These are phyloP conservation scores for Dorcus hopei DNA, from an alignment of 2,888 invertebrate species.

Conservation along the genomic window DNA sequence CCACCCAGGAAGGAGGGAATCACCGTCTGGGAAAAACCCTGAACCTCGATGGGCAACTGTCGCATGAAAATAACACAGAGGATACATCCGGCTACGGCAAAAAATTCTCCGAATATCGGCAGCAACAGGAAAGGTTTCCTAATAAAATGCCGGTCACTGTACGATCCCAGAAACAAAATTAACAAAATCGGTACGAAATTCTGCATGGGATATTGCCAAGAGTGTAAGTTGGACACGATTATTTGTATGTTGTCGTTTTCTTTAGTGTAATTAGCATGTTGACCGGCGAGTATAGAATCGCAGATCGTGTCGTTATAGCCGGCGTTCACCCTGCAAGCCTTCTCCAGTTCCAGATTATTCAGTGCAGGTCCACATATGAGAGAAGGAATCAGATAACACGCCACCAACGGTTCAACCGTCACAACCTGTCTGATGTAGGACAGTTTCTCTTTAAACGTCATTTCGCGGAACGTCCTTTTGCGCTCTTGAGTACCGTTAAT, in stretches of 20 bases:
- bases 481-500: not conserved
- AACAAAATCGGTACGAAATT: constrained; percentile 42
- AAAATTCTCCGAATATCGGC: constrained; percentile 44
- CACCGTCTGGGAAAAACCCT: constrained; percentile 55
- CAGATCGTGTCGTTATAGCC: constrained; percentile 53
- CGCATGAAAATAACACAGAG: constrained; percentile 55
- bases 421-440: constrained; percentile 35
- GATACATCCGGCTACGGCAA: constrained; percentile 53
- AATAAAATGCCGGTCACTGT: constrained; percentile 45
- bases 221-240: constrained; percentile 49
- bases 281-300: constrained; percentile 42
- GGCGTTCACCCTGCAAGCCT: constrained; percentile 56
- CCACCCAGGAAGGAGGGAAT: constrained; percentile 60
- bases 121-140: constrained; percentile 46
- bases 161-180: constrained; percentile 45
- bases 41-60: constrained; percentile 54
- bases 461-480: constrained; percentile 18
- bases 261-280: constrained; percentile 36
- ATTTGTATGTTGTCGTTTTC: constrained; percentile 50
- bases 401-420: constrained; percentile 45
- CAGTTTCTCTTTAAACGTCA: constrained; percentile 23
- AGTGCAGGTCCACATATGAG: constrained; percentile 48
- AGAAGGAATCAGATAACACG: constrained; percentile 38
- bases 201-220: constrained; percentile 42
- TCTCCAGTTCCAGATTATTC: constrained; percentile 55